Base-by-base conservation (phyloP, 1,140 invertebrate genomes). In the Tetramorium simillimum region DNA sequence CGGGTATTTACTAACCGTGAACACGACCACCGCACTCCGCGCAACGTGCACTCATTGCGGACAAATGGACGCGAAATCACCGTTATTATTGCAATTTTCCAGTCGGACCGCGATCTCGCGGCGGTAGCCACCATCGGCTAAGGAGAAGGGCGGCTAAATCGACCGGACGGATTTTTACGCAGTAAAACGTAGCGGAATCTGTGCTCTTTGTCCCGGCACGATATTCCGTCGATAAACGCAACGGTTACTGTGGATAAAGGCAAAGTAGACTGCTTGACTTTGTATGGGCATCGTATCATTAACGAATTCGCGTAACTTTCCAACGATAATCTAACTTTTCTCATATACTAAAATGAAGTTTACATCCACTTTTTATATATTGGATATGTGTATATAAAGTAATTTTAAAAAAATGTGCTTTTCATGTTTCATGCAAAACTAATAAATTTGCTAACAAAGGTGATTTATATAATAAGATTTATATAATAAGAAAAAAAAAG, bases 81-180 rank as follows among this genome's bases (percentile, higher is more conserved):
- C 85, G 85, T 88, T 86, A 88, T 88, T 88, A 88, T 86, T 86
- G 87, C 85, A 88, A 88, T 88, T 88, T 87, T 88, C 85, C 75
- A 80, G 87, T 75, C 75, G 69, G 76, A 60, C 65, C 73, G 81
- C 46, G 84, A 67, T 86, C 82, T 86, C 84, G 40, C 67, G 80
- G 80, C 63, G 69, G 73, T 87, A 87, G 62, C 60, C 69, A 28
- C 37, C 60, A 76, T 77, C 73, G 72, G 18, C 58, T 65, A 78
- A 78, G 40, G 82, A 67, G 60, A 51, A 65, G 60, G 73, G 58
- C 51, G 46, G 73, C 62, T 85, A 85, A 85, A 85, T 85, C 73
- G 82, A 33, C 72, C 12, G 82, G 58, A 78, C 37, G 12, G 9
- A 85, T 76, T 85, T 85, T 85, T 85, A 78, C 60, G 73, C 73